These are phyloP conservation scores for Lepus americanus DNA, from an alignment of 2,113 vertebrate genomes.

Conservation along the genomic window DNA sequence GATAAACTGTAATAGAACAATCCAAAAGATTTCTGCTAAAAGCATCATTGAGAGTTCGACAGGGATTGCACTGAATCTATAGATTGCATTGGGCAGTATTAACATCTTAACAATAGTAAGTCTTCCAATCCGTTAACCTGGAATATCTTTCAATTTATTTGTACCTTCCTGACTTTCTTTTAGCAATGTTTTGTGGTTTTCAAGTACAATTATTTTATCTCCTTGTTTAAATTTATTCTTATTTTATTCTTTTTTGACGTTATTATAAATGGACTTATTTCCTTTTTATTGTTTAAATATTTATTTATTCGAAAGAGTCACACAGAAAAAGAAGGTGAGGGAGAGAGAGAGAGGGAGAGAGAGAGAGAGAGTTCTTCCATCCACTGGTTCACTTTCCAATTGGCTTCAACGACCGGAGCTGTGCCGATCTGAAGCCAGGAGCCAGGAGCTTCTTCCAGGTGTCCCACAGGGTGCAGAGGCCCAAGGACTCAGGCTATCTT, in stretches of 20 bases:
- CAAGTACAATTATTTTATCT: background rate
- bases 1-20: background rate
- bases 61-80: background rate
- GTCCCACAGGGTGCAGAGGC: too few species aligned
- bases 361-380: too few species aligned
- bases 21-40: background rate
- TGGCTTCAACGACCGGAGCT: too few species aligned
- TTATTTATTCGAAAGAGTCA: too few species aligned
- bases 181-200: conserved; percentile 2
- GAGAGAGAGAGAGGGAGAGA: too few species aligned
- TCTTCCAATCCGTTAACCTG: background rate
- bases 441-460: too few species aligned
- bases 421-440: too few species aligned
- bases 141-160: background rate
- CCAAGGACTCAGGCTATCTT: too few species aligned
- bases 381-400: too few species aligned
- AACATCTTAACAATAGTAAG: background rate
- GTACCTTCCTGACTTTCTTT: conserved; percentile 2
- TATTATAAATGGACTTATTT: background rate
- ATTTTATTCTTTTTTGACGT: conserved; percentile 6
- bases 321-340: too few species aligned
- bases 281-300: background rate
- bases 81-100: background rate
- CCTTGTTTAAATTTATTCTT: background rate
- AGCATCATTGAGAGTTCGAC: conserved; percentile 11